phyloP scores from a whole-genome alignment of 1,140 invertebrate species.

The Dinoponera quadriceps region DNA sequence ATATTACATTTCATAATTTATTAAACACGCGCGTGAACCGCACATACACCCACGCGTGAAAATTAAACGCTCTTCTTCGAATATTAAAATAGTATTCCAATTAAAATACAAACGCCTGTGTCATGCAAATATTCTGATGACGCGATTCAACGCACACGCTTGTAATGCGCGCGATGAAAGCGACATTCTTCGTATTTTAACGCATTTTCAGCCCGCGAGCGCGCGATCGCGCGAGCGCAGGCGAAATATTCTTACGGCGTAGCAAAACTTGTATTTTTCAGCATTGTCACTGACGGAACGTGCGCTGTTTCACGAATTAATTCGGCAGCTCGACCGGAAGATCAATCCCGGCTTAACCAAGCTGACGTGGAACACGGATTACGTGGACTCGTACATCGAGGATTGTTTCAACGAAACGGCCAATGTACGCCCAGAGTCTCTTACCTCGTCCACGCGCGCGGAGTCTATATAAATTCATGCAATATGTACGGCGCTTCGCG shows the following conservation, averaged over 20 bases:
- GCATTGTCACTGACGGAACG: constrained; percentile 86
- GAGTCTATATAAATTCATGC: constrained; percentile 61
- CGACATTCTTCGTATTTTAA: constrained; percentile 23
- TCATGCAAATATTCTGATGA: constrained; percentile 43
- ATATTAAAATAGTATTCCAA: not conserved
- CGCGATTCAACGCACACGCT: constrained; percentile 23
- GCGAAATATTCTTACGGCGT: constrained; percentile 44
- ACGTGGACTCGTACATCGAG: constrained; percentile 91
- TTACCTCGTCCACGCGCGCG: constrained; percentile 11
- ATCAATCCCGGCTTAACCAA: constrained; percentile 92
- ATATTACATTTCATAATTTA: not conserved
- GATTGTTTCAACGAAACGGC: constrained; percentile 90
- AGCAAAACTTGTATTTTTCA: constrained; percentile 69
- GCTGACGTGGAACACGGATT: constrained; percentile 91
- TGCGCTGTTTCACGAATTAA: constrained; percentile 87
- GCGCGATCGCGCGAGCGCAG: not conserved
- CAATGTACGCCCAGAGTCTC: constrained; percentile 85
- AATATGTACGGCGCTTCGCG: constrained; percentile 46
- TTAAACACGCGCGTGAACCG: not conserved
- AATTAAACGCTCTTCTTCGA: constrained; percentile 16
- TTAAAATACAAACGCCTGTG: constrained; percentile 14
- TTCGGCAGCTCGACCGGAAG: constrained; percentile 89
- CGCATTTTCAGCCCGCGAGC: constrained; percentile 7
- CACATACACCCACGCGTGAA: not conserved
- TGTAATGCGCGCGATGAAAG: constrained; percentile 18